Conservation (phyloP, 2,888 invertebrate genomes). For the Leptinotarsa tumamoca region DNA sequence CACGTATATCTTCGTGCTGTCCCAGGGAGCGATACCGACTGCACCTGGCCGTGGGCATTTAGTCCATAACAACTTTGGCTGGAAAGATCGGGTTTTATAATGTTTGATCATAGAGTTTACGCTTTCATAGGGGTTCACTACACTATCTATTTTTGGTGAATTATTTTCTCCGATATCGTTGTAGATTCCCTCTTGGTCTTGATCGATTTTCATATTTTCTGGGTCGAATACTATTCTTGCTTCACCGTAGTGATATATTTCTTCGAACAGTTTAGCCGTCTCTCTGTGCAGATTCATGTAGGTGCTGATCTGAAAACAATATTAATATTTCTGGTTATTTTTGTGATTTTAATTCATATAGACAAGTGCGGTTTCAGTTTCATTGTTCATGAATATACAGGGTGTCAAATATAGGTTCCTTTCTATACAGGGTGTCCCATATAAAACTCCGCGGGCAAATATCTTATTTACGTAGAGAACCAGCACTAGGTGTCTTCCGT, state of each 20-base stretch:
- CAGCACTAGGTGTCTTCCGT: too few relatives aligned
- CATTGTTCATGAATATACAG: too few relatives aligned
- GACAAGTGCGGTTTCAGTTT: too few relatives aligned
- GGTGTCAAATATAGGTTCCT: too few relatives aligned
- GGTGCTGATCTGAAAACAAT: slow-evolving; percentile 67
- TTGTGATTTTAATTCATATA: background rate
- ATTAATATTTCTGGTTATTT: background rate
- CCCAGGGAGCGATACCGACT: slow-evolving; percentile 75
- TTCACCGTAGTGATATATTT: slow-evolving; percentile 72
- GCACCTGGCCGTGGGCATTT: slow-evolving; percentile 77
- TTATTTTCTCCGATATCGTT: slow-evolving; percentile 70
- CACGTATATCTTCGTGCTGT: slow-evolving; percentile 74
- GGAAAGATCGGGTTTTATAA: slow-evolving; percentile 67
- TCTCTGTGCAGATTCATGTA: slow-evolving; percentile 72
- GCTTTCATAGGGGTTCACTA: slow-evolving; percentile 68
- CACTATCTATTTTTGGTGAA: slow-evolving; percentile 59
- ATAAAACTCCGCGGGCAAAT: too few relatives aligned
- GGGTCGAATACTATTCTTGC: slow-evolving; percentile 71
- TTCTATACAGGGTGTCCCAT: too few relatives aligned
- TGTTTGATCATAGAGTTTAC: slow-evolving; percentile 67
- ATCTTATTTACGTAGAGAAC: too few relatives aligned
- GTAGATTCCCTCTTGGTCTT: slow-evolving; percentile 66
- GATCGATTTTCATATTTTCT: slow-evolving; percentile 70
- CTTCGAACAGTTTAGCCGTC: slow-evolving; percentile 70
- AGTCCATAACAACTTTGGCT: slow-evolving; percentile 68